A percentile compares a stretch with the other conserved stretches of the same genome.
Evolutionary conservation across 2,797 vertebrate genomes (phyloP).

Genomic region (Oryzias sinensis): DNA sequence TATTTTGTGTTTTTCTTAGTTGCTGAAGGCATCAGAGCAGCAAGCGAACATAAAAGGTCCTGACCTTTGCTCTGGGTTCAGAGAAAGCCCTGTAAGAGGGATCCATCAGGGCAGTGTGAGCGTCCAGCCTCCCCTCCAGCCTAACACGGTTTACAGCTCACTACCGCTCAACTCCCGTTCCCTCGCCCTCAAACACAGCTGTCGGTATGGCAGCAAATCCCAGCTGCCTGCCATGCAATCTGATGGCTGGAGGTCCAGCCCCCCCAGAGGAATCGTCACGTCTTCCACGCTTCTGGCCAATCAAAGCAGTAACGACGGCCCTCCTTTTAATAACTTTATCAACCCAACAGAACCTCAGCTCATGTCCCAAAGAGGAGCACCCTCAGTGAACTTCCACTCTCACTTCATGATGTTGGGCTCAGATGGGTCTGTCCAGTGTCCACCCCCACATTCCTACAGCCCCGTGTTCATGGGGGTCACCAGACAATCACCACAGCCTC

Average conservation of each 20-base stretch:
- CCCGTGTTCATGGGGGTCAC: constrained; percentile 78
- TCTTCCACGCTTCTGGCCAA: constrained; percentile 80
- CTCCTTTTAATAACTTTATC: constrained; percentile 89
- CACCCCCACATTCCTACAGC: constrained; percentile 81
- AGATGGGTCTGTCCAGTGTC: constrained; percentile 78
- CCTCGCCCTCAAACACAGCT: constrained; percentile 85
- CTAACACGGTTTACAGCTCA: constrained; percentile 68
- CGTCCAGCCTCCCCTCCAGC: constrained; percentile 29
- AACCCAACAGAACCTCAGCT: constrained; percentile 78
- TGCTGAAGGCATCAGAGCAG: constrained; percentile 64
- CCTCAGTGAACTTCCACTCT: constrained; percentile 80
- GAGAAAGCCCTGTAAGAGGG: constrained; percentile 78
- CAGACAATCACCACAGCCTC: constrained; percentile 75
- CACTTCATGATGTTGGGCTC: constrained; percentile 84
- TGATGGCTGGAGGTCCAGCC: constrained; percentile 73
- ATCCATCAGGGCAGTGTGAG: constrained; percentile 71
- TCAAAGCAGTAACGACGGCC: constrained; percentile 84
- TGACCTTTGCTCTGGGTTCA: constrained; percentile 73
- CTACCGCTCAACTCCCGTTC: constrained; percentile 87
- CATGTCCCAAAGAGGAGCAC: constrained; percentile 74
- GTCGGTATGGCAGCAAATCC: constrained; percentile 75
- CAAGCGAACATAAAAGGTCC: constrained; percentile 78
- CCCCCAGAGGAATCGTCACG: constrained; percentile 72
- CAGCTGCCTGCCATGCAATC: constrained; percentile 75
- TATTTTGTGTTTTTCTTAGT: constrained; percentile 35